Evolutionary conservation across 2,888 invertebrate genomes (phyloP), one percentile per base, ranked within the genome.

Genomic region (Leptinotarsa haldemani): DNA sequence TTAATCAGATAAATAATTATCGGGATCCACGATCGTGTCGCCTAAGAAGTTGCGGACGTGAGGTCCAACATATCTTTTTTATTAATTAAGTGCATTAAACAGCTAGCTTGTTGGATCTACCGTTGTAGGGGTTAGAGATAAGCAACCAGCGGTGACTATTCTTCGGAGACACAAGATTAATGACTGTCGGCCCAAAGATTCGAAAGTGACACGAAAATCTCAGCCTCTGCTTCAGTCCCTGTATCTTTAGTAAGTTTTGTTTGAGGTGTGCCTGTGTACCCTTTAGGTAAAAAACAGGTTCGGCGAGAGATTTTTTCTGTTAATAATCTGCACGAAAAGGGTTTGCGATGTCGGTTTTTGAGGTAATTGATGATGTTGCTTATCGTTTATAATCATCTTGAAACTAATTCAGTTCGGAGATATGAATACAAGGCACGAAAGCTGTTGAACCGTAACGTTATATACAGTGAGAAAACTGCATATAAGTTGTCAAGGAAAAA

Each of bases 161-260:
- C 82, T 80, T 79, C 81, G 78, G 80, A 82, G 82, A 84, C 82
- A 71, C 77, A 87, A 87, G 88, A 88, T 88, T 88, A 88, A 88
- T 88, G 88, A 88, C 87, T 83, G 84, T 82, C 82, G 79, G 85
- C 84, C 86, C 84, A 86, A 80, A 86, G 87, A 87, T 88, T 87
- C 87, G 87, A 88, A 88, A 87, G 87, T 87, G 88, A 88, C 88
- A 88, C 84, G 88, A 86, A 88, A 88, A 88, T 88, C 87, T 88
- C 86, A 83, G 86, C 84, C 86, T 85, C 84, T 85, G 85, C 85
- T 84, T 84, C 84, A 82, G 83, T 83, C 85, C 83, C 84, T 82
- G 84, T 84, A 84, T 84, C 83, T 84, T 85, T 83, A 82, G 79
- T 81, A 80, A 82, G 86, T 86, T 86, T 86, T 85, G 86, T 86